Base-by-base conservation (phyloP, 2,888 invertebrate genomes). In the Lordiphosa fenestrarum region DNA sequence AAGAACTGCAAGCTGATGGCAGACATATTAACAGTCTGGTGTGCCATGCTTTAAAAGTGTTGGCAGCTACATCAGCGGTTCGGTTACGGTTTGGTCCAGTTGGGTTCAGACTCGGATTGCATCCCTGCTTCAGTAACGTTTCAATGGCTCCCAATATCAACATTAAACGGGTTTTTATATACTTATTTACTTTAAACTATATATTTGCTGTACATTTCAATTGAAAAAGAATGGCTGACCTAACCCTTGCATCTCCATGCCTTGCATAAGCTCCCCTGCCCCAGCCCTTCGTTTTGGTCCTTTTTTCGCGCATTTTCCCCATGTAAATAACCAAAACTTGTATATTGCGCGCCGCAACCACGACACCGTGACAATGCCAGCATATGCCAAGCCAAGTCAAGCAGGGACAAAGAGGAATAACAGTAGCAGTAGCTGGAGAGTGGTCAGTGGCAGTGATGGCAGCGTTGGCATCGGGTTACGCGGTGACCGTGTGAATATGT, bases 351-450 rank as follows among this genome's bases (percentile, higher is more conserved):
- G 50, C 64, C 75, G 61, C 63, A 84, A 73, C 80, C 84, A 75
- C 83, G 69, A 78, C 74, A 84, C 75, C 81, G 77, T 78, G 82
- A 80, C 82, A 66, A 67, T 66, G 72, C 57, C 60, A 62, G 66
- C 82, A 77, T 63, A 66, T 73, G 82, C 48, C 66, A 56, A 35
- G 58, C 36, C 50, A 50, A 36, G 63, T 46, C 47, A 49, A 36
- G 30, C 52, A 42, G 44, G 33, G 48, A 23, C n/a, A 19, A 21
- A n/a, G 38, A 42, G 61, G 46, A 44, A 47, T 52, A 44, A 55
- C 50, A 39, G 53, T 13, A 21, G 23, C 25, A 41, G 33, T 13
- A 13, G 40, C 41, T 41, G 42, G 42, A 21, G 42, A 46, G 52
- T 60, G 49, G 47, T 62, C 55, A 44, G 44, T 47, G 57, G 51